phyloP scores from a whole-genome alignment of 2,797 vertebrate genomes.

The Mycteria americana region DNA sequence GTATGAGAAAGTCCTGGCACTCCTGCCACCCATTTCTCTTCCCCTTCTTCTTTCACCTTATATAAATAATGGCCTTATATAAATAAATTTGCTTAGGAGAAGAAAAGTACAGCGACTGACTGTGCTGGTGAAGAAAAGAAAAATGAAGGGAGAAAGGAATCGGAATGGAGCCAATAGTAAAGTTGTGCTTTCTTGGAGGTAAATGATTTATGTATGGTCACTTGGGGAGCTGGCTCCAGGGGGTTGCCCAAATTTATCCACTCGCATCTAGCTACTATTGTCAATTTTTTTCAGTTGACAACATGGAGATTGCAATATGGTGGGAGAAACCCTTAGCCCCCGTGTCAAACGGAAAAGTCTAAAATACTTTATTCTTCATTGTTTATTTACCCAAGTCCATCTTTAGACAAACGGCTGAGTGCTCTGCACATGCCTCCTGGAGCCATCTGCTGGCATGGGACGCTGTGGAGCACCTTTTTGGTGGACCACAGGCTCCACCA shows the following conservation, averaged over 20 bases:
- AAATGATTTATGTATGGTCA: background rate
- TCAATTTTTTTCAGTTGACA: background rate
- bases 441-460: rapidly evolving
- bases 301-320: background rate
- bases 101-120: background rate
- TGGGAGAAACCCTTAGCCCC: background rate
- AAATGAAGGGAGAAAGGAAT: background rate
- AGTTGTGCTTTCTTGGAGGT: background rate
- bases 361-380: background rate
- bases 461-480: background rate
- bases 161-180: background rate
- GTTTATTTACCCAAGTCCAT: background rate
- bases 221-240: background rate
- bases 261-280: background rate
- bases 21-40: background rate
- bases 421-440: background rate
- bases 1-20: background rate
- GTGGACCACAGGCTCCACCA: background rate
- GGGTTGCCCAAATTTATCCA: background rate
- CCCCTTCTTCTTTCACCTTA: background rate
- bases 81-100: background rate
- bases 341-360: background rate
- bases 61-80: background rate
- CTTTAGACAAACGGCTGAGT: background rate
- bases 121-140: background rate